A percentile compares a stretch with the other conserved stretches of the same genome.
These are phyloP conservation scores for Agonopterix subpropinquella DNA, from an alignment of 2,888 invertebrate genomes.

Conservation along the genomic window DNA sequence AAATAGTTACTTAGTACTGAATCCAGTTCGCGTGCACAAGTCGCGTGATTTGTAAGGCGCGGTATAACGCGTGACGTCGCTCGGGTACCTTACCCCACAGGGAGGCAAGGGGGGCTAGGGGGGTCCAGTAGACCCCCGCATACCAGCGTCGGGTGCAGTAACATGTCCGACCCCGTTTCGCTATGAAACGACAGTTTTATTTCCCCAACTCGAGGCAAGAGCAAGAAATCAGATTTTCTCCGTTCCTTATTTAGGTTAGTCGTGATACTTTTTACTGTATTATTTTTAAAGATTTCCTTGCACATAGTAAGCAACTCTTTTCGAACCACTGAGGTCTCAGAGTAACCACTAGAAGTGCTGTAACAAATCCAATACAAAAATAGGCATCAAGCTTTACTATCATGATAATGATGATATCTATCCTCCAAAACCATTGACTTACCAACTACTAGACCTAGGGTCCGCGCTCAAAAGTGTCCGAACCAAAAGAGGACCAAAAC, in stretches of 20 bases:
- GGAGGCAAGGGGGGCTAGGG: constrained; percentile 48
- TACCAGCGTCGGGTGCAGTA: constrained; percentile 57
- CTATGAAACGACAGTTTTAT: constrained; percentile 67
- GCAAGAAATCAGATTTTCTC: constrained; percentile 39
- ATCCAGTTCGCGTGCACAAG: constrained; percentile 49
- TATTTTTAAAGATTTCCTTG: background rate
- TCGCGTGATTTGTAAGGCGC: constrained; percentile 68
- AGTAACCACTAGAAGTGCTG: too few relatives aligned
- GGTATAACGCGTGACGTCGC: constrained; percentile 65
- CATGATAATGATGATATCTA: too few relatives aligned
- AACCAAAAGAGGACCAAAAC: too few relatives aligned
- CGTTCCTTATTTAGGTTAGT: constrained; percentile 20
- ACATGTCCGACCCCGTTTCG: constrained; percentile 65
- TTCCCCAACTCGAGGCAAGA: constrained; percentile 45
- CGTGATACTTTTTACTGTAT: background rate
- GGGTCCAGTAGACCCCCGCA: constrained; percentile 30
- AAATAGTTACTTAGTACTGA: constrained; percentile 21
- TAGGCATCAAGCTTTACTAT: too few relatives aligned
- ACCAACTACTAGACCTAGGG: too few relatives aligned
- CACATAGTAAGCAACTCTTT: too few relatives aligned
- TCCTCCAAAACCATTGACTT: too few relatives aligned
- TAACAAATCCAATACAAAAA: too few relatives aligned
- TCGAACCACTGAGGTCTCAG: too few relatives aligned
- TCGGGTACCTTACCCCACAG: constrained; percentile 41
- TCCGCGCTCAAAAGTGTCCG: too few relatives aligned